These are phyloP conservation scores for Brachyptera putata DNA, from an alignment of 2,888 invertebrate species.

Conservation along the genomic window DNA sequence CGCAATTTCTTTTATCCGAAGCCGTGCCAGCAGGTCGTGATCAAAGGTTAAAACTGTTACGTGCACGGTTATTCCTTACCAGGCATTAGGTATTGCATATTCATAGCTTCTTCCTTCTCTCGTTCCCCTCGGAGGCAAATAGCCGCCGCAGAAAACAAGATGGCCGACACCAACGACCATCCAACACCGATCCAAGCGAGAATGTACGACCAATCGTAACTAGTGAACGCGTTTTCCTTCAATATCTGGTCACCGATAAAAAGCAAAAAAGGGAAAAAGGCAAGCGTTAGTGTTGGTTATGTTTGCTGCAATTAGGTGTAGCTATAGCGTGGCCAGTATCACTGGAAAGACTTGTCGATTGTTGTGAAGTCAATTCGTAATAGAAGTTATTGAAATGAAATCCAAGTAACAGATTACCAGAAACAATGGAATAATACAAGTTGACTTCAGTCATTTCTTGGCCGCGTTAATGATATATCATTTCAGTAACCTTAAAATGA, in stretches of 20 bases:
- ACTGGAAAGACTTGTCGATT: constrained; percentile 22
- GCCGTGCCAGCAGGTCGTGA: too few relatives aligned
- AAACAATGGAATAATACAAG: too few relatives aligned
- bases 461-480: too few relatives aligned
- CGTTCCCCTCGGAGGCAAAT: constrained; percentile 91
- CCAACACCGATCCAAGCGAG: constrained; percentile 96
- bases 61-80: too few relatives aligned
- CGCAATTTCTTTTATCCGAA: too few relatives aligned
- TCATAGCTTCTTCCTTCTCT: constrained; percentile 91
- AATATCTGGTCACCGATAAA: constrained; percentile 60
- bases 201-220: constrained; percentile 96
- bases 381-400: too few relatives aligned
- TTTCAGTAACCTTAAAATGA: too few relatives aligned
- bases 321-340: constrained; percentile 20
- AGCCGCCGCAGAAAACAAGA: constrained; percentile 89
- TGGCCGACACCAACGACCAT: constrained; percentile 84
- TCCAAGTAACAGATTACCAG: too few relatives aligned
- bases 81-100: constrained; percentile 97
- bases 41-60: too few relatives aligned
- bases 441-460: too few relatives aligned
- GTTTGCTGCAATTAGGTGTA: constrained; percentile 1
- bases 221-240: constrained; percentile 76
- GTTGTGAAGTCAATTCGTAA: background rate
- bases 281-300: constrained; percentile 24
- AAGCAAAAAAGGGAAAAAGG: constrained; percentile 35